Base-by-base conservation (phyloP, 1,140 invertebrate genomes). In the Cataglyphis hispanica region DNA sequence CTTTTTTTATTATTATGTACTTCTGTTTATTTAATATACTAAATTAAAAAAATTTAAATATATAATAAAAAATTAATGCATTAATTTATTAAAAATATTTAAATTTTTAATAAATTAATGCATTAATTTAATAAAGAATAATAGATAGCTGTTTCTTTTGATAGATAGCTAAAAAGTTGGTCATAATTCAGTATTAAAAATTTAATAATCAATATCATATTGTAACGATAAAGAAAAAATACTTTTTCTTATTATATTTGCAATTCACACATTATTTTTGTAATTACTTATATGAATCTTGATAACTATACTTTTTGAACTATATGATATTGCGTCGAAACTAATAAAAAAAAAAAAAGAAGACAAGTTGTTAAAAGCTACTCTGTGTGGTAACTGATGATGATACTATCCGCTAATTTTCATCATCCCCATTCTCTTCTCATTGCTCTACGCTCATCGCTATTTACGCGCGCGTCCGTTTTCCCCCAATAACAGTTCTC, bases 401-500 rank as follows among this genome's bases (percentile, higher is more conserved):
- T 72, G 40, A 83, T 61, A n/a, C 8, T 19, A 83, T 27, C 34
- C 37, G 11, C 53, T 72, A 72, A 60, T 60, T 74, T 83, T n/a
- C 53, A 64, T 78, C 58, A 16, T 64, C 22, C 37, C 61, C 22
- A 81, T 83, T 83, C 53, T 22, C 53, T 31, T 11, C 22, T 34
- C 78, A 83, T 64, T 63, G 72, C 34, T 66, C 8, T 22, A 43
- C 37, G 43, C 31, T 84, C 40, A 76, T 61, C 40, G 81, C 43
- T 75, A 75, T 77, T 84, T 77, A 77, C 34, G 27, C 53, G 66
- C 78, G 25, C 46, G 78, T n/a, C 16, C 22, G 34, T 58, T 70
- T 70, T 81, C 77, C 77, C 46, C 53, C 78, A 60, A 34, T 81
- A 81, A 25, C 78, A 46, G 16, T 80, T 37, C 53, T 81, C 46